Base-by-base conservation (phyloP, 2,888 invertebrate species). In the Habroteleia sp. region DNA sequence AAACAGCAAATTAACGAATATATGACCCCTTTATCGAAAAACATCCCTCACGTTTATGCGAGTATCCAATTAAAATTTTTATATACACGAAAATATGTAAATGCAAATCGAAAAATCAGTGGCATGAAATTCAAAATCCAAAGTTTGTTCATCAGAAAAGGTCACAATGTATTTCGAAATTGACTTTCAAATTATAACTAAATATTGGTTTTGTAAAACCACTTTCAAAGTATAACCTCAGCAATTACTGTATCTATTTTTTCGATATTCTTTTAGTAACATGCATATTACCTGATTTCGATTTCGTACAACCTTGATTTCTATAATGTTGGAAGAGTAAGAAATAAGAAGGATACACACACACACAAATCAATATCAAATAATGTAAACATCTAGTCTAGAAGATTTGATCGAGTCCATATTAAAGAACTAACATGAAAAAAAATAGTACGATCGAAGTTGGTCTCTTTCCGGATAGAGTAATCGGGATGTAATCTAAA, bases 401-500 rank as follows among this genome's bases (percentile, higher is more conserved):
- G 50, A 52, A 65, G 44, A 50, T 46, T 56, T 60, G 62, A 69
- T 69, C 50, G 50, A 46, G 50, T 37, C 17, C 41, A 63, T 71
- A 77, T 71, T 73, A 54, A 52, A 52, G 68, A 37, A 8, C 11
- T 35, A 39, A 62, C 31, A 50, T 39, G 11, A 3, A n/a, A 29
- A 23, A 42, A 25, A 60, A 74, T 60, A 66, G 50, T 74, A 74
- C 41, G 54, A 74, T 27, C 54, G 54, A 65, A 77, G 71, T 71
- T 42, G 68, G 69, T 77, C 79, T 82, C 74, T 75, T 69, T 73
- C 42, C 63, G 48, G 77, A 37, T 74, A 72, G 74, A 78, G 77
- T 76, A 79, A 73, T 75, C 52, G 25, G 78, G 72, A 72, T 80
- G 81, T 81, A 79, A 80, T 81, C 76, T 75, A 78, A 81, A 80